Evolutionary conservation across 2,888 invertebrate species (phyloP).

Genomic region (Idaea dimidiata): DNA sequence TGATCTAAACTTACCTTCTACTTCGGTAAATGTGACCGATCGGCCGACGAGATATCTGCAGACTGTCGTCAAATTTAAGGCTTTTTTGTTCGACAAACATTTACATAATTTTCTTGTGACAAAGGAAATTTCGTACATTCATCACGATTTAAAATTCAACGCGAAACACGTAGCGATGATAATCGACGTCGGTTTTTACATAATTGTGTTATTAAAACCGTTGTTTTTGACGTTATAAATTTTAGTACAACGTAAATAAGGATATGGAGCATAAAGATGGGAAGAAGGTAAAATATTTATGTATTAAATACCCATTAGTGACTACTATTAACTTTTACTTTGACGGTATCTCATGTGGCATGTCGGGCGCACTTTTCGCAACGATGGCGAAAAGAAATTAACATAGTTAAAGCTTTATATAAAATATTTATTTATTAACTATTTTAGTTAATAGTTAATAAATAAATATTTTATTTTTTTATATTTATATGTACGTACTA

Average conservation of each 20-base stretch:
- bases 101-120: background rate
- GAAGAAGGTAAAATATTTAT: no score
- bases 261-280: background rate
- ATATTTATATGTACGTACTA: no score
- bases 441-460: no score
- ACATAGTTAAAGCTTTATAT: no score
- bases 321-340: no score
- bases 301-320: no score
- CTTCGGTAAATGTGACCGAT: background rate
- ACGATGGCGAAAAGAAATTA: no score
- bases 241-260: background rate
- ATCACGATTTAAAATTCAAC: background rate
- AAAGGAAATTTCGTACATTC: background rate
- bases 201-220: background rate
- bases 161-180: conserved; percentile 1
- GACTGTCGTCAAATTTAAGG: background rate
- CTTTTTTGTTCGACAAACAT: background rate
- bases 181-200: background rate
- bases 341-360: no score
- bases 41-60: background rate
- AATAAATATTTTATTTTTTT: no score
- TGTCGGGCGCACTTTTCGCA: no score
- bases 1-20: no score
- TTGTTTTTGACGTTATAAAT: background rate
- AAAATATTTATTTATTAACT: no score